These are phyloP conservation scores for Eristalis intricaria DNA, from an alignment of 2,888 invertebrate species.

Conservation along the genomic window DNA sequence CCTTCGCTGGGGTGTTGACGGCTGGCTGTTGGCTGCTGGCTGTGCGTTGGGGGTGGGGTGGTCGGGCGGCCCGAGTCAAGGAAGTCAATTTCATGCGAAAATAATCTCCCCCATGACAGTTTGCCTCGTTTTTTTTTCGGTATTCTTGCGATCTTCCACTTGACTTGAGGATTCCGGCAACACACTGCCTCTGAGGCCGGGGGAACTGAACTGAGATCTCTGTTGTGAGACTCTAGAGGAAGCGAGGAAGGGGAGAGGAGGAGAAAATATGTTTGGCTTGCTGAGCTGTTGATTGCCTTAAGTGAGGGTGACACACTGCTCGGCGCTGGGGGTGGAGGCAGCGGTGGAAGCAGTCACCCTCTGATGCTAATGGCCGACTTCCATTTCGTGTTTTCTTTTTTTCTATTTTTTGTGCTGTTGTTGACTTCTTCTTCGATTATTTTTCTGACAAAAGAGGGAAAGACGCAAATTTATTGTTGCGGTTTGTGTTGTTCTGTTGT, in stretches of 20 bases:
- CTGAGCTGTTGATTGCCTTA: conserved; percentile 71
- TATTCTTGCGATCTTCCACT: conserved; percentile 71
- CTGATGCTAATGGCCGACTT: conserved; percentile 69
- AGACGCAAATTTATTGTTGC: conserved; percentile 73
- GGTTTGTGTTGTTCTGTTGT: conserved; percentile 65
- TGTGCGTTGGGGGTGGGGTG: conserved; percentile 14
- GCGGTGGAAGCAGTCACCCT: conserved; percentile 41
- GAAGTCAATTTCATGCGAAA: conserved; percentile 72
- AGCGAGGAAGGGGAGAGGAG: conserved; percentile 26
- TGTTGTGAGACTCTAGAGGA: conserved; percentile 41
- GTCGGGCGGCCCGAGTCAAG: conserved; percentile 11
- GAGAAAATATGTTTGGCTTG: conserved; percentile 66
- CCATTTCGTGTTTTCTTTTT: conserved; percentile 65
- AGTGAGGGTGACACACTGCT: conserved; percentile 71
- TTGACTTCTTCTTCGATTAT: conserved; percentile 68
- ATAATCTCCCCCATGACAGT: conserved; percentile 65
- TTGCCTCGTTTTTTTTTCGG: conserved; percentile 34
- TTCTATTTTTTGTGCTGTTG: conserved; percentile 51
- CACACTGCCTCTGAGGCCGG: not conserved
- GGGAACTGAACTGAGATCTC: conserved; percentile 1
- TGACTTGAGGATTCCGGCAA: conserved; percentile 60
- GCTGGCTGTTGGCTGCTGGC: not conserved
- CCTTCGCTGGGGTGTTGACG: conserved; percentile 22
- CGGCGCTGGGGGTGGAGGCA: conserved; percentile 14
- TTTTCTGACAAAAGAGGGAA: conserved; percentile 66